phyloP scores from a whole-genome alignment of 2,113 vertebrate genomes.

The Anseranas semipalmata region DNA sequence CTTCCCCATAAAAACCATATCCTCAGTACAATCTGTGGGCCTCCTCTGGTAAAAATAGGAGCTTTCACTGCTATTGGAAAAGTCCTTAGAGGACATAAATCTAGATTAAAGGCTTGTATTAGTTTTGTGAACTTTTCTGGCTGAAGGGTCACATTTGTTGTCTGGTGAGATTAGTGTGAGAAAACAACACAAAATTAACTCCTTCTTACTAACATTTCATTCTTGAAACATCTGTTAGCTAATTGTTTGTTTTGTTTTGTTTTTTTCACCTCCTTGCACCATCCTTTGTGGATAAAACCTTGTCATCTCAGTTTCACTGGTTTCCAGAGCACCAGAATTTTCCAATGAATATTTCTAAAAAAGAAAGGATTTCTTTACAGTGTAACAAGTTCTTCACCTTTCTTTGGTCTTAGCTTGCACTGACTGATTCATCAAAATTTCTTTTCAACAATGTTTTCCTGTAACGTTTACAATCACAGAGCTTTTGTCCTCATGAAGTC shows the following conservation, averaged over 20 bases:
- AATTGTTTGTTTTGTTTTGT: neutral
- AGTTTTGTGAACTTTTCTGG: neutral
- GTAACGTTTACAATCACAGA: neutral
- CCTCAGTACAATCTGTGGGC: neutral
- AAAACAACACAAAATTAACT: neutral
- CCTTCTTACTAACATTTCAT: neutral
- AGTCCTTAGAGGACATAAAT: neutral
- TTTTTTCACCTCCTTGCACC: neutral
- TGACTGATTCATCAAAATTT: neutral
- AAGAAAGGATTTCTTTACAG: neutral
- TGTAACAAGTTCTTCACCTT: neutral
- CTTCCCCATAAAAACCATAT: neutral
- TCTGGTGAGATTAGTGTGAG: neutral
- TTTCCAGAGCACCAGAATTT: neutral
- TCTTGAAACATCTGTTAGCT: conserved; percentile 24
- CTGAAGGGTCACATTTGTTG: neutral
- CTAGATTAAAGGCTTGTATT: neutral
- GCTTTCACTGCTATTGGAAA: neutral
- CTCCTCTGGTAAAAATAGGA: neutral
- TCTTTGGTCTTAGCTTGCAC: neutral
- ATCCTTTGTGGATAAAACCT: neutral
- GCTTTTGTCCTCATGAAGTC: neutral
- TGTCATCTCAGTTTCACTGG: neutral
- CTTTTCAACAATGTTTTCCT: neutral
- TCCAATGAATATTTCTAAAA: neutral